Evolutionary conservation across 2,888 invertebrate species (phyloP).

Genomic region (Leucophenga montana): DNA sequence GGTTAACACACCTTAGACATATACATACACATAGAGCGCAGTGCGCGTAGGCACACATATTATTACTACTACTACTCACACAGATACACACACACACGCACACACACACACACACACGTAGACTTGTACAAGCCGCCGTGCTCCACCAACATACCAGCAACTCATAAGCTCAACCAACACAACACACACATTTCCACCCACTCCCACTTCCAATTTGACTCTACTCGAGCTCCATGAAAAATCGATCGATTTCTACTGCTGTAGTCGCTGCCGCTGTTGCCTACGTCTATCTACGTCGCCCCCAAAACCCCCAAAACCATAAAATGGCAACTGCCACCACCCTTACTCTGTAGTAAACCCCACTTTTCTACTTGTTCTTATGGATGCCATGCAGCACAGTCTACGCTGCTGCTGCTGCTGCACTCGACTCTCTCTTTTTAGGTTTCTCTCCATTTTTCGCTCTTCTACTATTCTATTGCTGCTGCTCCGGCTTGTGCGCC

Average conservation of each 20-base stretch:
- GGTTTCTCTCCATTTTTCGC: background rate
- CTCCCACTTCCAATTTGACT: slow-evolving; percentile 24
- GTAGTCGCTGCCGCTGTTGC: slow-evolving; percentile 3
- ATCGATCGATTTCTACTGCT: slow-evolving; percentile 59
- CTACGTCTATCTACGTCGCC: background rate
- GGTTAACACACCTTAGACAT: slow-evolving; percentile 73
- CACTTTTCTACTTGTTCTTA: no score
- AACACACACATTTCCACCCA: background rate
- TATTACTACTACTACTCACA: slow-evolving; percentile 25
- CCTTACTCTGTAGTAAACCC: background rate
- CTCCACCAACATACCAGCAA: slow-evolving; percentile 27
- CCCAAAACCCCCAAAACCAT: slow-evolving; percentile 15
- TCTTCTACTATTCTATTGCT: background rate
- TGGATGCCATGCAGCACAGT: no score
- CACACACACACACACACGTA: slow-evolving; percentile 41
- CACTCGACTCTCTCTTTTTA: background rate
- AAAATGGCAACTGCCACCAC: background rate
- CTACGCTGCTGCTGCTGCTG: background rate
- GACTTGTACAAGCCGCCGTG: slow-evolving; percentile 46
- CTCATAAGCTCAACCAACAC: background rate
- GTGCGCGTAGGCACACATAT: slow-evolving; percentile 33
- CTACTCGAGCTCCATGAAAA: slow-evolving; percentile 51
- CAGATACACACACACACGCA: slow-evolving; percentile 20
- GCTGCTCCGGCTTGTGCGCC: background rate
- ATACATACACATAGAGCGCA: slow-evolving; percentile 62